A percentile compares a stretch with the other conserved stretches of the same genome.
phyloP scores from a whole-genome alignment of 53 echinoderm and acorn worm genomes.

The Astropecten irregularis region DNA sequence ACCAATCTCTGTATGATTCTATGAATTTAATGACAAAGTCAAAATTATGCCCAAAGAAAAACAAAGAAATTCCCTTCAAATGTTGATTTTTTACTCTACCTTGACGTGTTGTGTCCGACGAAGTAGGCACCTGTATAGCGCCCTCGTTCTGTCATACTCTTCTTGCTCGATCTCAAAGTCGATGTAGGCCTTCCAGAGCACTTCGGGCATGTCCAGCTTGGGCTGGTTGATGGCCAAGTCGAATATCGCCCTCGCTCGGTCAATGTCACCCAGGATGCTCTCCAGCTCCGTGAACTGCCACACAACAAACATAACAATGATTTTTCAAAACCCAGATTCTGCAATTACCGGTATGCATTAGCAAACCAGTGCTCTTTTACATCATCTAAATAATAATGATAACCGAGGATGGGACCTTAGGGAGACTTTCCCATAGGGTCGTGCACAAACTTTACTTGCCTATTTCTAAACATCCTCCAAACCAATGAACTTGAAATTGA shows the following conservation, averaged over 20 bases:
- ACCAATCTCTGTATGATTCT: too few species aligned
- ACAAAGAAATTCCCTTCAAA: too few species aligned
- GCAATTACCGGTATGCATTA: background rate
- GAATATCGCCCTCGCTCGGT: slow-evolving; percentile 86
- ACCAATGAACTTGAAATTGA: too few species aligned
- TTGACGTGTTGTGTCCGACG: slow-evolving; percentile 99
- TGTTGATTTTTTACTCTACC: too few species aligned
- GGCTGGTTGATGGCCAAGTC: slow-evolving; percentile 97
- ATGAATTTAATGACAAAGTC: too few species aligned
- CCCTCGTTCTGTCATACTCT: slow-evolving; percentile 86
- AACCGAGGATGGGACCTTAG: too few species aligned
- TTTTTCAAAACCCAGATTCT: background rate
- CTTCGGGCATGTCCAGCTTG: slow-evolving; percentile 99
- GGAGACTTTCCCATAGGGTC: too few species aligned
- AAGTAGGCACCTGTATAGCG: slow-evolving; percentile 89
- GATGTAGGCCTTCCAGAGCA: slow-evolving; percentile 99
- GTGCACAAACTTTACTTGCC: too few species aligned
- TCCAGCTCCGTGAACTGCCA: slow-evolving; percentile 94
- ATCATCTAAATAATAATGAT: background rate
- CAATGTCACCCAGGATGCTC: slow-evolving; percentile 89
- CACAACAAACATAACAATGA: background rate
- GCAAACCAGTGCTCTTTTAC: background rate
- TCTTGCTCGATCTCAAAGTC: slow-evolving; percentile 99
- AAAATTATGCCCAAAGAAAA: too few species aligned
- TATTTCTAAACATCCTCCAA: too few species aligned